A percentile compares a stretch with the other conserved stretches of the same genome.
These are phyloP conservation scores for Andrena dorsata DNA, from an alignment of 2,888 invertebrate genomes.

Conservation along the genomic window DNA sequence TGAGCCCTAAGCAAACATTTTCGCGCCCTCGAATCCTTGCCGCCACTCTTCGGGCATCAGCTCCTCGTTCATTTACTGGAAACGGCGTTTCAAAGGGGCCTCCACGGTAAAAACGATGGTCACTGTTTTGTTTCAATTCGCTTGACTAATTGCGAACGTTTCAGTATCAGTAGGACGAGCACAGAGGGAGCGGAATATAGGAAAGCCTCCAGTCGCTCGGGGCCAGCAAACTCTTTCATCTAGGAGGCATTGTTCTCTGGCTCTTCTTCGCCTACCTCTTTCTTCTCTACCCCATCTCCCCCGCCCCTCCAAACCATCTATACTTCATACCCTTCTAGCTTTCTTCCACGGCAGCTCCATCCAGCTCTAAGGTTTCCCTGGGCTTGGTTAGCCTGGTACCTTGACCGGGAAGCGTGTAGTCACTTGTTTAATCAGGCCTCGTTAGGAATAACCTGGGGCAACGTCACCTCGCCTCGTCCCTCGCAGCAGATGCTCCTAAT, in stretches of 20 bases:
- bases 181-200: constrained; percentile 42
- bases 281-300: not conserved
- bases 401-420: constrained; percentile 61
- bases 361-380: constrained; percentile 48
- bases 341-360: constrained; percentile 11
- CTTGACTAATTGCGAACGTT: constrained; percentile 59
- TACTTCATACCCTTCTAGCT: not conserved
- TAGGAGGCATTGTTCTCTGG: constrained; percentile 75
- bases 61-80: constrained; percentile 24
- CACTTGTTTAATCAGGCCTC: constrained; percentile 75
- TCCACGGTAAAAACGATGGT: constrained; percentile 42
- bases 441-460: constrained; percentile 64
- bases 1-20: constrained; percentile 2
- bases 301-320: not conserved
- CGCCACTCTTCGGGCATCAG: constrained; percentile 7
- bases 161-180: constrained; percentile 42
- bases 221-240: constrained; percentile 79
- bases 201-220: constrained; percentile 65
- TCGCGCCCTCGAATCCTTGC: not conserved
- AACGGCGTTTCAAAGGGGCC: constrained; percentile 23
- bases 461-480: constrained; percentile 34
- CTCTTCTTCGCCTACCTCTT: constrained; percentile 48
- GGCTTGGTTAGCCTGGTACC: constrained; percentile 40
- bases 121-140: constrained; percentile 68
- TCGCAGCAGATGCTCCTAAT: constrained; percentile 58